Conservation (phyloP, 1,140 invertebrate species). For the Hyposmocoma kahamanoa region DNA sequence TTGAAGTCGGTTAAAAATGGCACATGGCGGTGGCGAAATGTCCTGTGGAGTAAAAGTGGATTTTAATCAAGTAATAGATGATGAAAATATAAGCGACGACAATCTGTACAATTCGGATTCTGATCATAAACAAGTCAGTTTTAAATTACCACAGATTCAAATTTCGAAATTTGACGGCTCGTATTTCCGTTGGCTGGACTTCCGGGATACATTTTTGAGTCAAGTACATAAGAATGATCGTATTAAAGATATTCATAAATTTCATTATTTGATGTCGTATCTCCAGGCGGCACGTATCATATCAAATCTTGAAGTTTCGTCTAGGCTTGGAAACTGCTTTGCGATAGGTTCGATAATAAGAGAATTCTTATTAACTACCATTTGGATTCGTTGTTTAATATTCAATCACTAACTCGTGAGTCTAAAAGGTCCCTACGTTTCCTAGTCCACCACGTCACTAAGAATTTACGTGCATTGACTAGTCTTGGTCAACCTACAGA, state of each 20-base stretch:
- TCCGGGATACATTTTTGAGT: not conserved
- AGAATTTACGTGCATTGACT: not conserved
- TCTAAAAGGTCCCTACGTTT: not conserved
- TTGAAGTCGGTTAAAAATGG: too few relatives aligned
- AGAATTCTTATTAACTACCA: not conserved
- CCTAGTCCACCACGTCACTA: not conserved
- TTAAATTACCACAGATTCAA: not conserved
- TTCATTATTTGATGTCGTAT: not conserved
- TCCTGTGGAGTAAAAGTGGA: too few relatives aligned
- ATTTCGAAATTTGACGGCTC: not conserved
- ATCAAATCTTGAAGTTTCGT: not conserved
- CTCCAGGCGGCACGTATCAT: not conserved
- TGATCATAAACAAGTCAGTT: not conserved
- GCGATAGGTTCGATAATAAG: not conserved
- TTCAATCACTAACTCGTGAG: not conserved
- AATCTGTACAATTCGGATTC: not conserved
- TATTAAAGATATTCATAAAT: not conserved
- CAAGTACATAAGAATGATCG: not conserved
- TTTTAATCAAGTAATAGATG: slow-evolving; percentile 12
- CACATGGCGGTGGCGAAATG: too few relatives aligned
- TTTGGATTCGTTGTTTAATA: not conserved
- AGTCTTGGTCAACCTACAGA: not conserved
- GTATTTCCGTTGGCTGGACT: not conserved
- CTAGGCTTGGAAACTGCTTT: not conserved
- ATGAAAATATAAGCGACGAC: slow-evolving; percentile 9